Evolutionary conservation across 2,113 vertebrate genomes (phyloP).

Genomic region (Ascaphus truei): DNA sequence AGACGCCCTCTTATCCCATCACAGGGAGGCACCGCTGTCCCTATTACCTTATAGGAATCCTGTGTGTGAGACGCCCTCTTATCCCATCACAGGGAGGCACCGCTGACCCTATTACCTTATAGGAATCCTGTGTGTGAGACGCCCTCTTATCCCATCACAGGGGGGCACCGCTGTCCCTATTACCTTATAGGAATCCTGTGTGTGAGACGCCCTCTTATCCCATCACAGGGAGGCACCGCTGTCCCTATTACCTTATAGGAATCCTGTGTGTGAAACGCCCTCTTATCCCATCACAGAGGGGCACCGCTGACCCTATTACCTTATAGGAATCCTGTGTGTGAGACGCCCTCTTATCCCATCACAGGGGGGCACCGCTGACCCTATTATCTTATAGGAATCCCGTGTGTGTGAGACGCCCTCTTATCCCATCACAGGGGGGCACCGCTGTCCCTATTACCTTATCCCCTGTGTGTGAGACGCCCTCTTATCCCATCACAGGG

Average conservation of each 20-base stretch:
- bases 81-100: constrained; percentile 7
- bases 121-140: not conserved
- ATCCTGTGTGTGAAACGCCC: not conserved
- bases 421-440: constrained; percentile 12
- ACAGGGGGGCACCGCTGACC: constrained; percentile 4
- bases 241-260: not conserved
- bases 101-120: not conserved
- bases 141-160: not conserved
- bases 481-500: constrained; percentile 18
- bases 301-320: not conserved
- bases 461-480: not conserved
- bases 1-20: not conserved
- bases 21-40: constrained; percentile 6
- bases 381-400: not conserved
- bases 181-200: not conserved
- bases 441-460: not conserved
- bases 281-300: constrained; percentile 19
- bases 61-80: not conserved
- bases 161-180: constrained; percentile 7
- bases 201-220: not conserved
- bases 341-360: not conserved
- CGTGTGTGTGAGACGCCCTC: not conserved
- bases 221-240: constrained; percentile 3
- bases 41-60: not conserved
- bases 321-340: not conserved